Conservation (phyloP, 2,888 invertebrate genomes). For the Uloborus plumipes region DNA sequence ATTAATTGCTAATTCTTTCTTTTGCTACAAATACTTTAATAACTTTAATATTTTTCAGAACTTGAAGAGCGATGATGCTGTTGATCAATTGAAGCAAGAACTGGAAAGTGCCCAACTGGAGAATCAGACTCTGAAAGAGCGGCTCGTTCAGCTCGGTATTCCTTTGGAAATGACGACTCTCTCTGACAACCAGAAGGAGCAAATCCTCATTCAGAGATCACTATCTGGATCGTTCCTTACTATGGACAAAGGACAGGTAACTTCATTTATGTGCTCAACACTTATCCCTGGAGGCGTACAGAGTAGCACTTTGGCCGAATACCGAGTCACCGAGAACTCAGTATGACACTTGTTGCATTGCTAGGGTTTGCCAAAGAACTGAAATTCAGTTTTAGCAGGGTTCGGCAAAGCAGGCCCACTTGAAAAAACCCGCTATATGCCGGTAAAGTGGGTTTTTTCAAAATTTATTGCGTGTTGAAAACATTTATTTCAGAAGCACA, state of each 20-base stretch:
- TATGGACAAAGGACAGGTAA: conserved; percentile 62
- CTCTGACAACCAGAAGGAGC: conserved; percentile 72
- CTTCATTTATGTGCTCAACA: conserved; percentile 7
- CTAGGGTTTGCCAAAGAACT: too few species aligned
- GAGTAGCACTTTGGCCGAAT: too few species aligned
- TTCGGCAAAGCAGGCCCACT: too few species aligned
- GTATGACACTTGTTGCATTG: too few species aligned
- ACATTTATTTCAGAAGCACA: too few species aligned
- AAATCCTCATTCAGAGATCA: conserved; percentile 69
- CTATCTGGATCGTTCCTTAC: conserved; percentile 66
- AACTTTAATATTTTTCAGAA: conserved; percentile 14
- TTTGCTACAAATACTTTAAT: neutral
- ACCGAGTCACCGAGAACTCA: too few species aligned
- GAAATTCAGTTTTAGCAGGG: too few species aligned
- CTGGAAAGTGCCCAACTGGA: conserved; percentile 70
- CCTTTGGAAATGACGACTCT: conserved; percentile 70
- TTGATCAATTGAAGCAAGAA: conserved; percentile 69
- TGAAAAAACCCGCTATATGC: too few species aligned
- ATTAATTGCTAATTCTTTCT: neutral
- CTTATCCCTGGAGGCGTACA: too few species aligned
- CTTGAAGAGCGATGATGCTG: conserved; percentile 77
- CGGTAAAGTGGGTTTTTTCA: too few species aligned
- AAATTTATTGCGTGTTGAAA: too few species aligned
- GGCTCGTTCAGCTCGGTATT: conserved; percentile 71
- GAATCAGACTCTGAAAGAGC: conserved; percentile 71